These are phyloP conservation scores for Drosophila simulans DNA, from an alignment of 1,140 invertebrate species.

Conservation along the genomic window DNA sequence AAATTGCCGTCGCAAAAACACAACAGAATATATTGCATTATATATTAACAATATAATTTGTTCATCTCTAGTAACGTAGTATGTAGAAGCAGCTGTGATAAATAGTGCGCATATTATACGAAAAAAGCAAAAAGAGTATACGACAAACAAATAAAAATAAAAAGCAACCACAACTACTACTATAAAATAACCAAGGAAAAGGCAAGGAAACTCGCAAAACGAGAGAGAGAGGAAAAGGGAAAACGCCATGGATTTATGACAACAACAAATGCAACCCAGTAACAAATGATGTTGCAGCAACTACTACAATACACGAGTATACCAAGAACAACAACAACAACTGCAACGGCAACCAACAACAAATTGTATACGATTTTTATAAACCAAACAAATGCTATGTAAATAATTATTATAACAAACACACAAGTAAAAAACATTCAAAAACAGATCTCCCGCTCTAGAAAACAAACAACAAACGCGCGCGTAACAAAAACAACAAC, in stretches of 20 bases:
- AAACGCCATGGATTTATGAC: conserved; percentile 77
- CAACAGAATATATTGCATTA: conserved; percentile 4
- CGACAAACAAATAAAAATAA: conserved; percentile 33
- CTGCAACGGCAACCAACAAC: conserved; percentile 53
- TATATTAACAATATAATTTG: conserved; percentile 34
- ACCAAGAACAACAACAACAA: conserved; percentile 48
- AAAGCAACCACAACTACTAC: conserved; percentile 24
- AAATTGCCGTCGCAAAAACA: conserved; percentile 52
- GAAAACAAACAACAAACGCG: conserved; percentile 42
- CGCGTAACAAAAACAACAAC: conserved; percentile 37
- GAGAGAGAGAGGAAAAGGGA: conserved; percentile 6
- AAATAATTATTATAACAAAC: conserved; percentile 59
- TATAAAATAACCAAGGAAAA: conserved; percentile 20
- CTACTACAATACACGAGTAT: conserved; percentile 51
- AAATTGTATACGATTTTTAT: conserved; percentile 82
- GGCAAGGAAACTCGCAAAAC: conserved; percentile 12
- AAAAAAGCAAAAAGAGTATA: conserved; percentile 62
- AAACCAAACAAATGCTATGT: conserved; percentile 74
- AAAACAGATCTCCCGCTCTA: conserved; percentile 41
- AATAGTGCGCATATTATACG: conserved; percentile 84
- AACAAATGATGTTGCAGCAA: conserved; percentile 41
- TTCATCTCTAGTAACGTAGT: conserved; percentile 67
- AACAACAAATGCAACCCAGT: conserved; percentile 52
- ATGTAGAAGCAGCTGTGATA: conserved; percentile 84
- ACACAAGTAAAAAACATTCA: conserved; percentile 16